These are phyloP conservation scores for Butorides virescens DNA, from an alignment of 2,113 vertebrate genomes.

Conservation along the genomic window DNA sequence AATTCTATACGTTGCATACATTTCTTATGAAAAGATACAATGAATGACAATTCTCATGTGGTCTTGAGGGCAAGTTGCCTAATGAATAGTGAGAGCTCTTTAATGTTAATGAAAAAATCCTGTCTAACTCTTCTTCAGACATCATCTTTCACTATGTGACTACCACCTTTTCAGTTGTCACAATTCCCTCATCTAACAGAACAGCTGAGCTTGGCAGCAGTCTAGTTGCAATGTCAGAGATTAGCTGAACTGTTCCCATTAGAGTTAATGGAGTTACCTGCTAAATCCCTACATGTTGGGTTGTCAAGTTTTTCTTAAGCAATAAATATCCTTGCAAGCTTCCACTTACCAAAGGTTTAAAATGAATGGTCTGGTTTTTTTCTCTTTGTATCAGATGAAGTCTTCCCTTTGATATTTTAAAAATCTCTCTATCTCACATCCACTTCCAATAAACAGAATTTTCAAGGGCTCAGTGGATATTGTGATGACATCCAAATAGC, in stretches of 20 bases:
- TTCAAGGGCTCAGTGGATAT: background rate
- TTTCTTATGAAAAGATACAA: background rate
- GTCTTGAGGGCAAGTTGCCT: background rate
- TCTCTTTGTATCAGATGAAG: background rate
- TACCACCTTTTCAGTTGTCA: background rate
- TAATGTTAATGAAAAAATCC: constrained; percentile 37
- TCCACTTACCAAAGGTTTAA: background rate
- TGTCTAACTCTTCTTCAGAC: background rate
- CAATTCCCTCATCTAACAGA: background rate
- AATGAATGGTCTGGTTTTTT: background rate
- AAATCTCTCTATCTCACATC: background rate
- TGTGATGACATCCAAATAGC: background rate
- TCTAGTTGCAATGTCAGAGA: constrained; percentile 1
- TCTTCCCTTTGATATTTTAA: background rate
- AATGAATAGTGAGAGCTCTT: background rate
- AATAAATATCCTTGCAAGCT: background rate
- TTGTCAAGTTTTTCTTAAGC: background rate
- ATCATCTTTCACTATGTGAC: background rate
- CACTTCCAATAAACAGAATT: background rate
- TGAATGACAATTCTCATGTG: background rate
- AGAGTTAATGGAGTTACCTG: constrained; percentile 3
- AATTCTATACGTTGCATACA: background rate
- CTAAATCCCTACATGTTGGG: background rate
- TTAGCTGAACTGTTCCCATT: constrained; percentile 29
- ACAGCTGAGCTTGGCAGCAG: constrained; percentile 30